Evolutionary conservation across 2,797 vertebrate genomes (phyloP).

Genomic region (Sardinella longiceps): DNA sequence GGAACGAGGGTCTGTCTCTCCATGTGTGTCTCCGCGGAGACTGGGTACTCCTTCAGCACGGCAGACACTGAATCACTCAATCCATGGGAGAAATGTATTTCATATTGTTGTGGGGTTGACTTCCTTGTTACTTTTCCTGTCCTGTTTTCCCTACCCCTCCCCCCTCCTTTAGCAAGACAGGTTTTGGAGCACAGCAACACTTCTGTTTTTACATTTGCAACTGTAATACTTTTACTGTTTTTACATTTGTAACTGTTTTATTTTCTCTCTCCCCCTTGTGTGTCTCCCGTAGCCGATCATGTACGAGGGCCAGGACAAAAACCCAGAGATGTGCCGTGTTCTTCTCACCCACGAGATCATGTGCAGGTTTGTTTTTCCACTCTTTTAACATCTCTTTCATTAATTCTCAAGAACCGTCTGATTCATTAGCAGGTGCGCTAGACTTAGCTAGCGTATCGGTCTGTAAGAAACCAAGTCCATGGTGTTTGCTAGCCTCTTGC

Average conservation of each 20-base stretch:
- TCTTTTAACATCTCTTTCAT: slow-evolving; percentile 12
- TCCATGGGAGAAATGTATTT: neutral
- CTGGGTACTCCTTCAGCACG: slow-evolving; percentile 43
- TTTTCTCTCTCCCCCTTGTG: slow-evolving; percentile 5
- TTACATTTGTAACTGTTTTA: neutral
- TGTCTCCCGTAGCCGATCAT: slow-evolving; percentile 79
- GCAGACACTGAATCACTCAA: neutral
- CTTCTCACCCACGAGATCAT: slow-evolving; percentile 93
- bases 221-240: neutral
- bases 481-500: neutral
- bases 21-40: slow-evolving; percentile 42
- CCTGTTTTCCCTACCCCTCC: no score
- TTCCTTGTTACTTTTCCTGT: neutral
- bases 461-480: neutral
- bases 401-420: no score
- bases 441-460: neutral
- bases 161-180: neutral
- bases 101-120: slow-evolving; percentile 12
- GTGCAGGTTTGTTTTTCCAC: slow-evolving; percentile 86
- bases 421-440: neutral
- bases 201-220: neutral
- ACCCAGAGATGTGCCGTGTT: slow-evolving; percentile 91
- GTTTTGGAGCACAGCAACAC: neutral
- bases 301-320: slow-evolving; percentile 93
- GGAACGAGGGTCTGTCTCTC: slow-evolving; percentile 40